Evolutionary conservation across 2,888 invertebrate species (phyloP), one percentile per base, ranked within the genome.

Genomic region (Teleiodes luculella): DNA sequence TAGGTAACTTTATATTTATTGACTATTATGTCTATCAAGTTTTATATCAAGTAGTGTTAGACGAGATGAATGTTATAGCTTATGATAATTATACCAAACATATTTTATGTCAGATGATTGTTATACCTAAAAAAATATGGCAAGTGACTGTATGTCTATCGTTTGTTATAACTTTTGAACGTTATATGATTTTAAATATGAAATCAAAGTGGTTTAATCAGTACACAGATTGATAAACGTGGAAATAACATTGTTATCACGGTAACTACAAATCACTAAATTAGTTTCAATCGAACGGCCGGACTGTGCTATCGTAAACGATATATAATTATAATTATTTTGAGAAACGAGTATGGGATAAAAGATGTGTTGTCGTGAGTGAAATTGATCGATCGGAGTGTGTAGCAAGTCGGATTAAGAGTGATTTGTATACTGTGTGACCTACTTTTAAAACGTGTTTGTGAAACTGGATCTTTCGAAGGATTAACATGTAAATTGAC

Each of bases 191-290:
- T 60, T 56, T 13, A 43, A 43, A 24, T 57, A 57, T 48, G n/a
- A 28, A 43, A 20, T 24, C 28, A 13, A 43, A 28, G 43, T n/a
- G 28, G 20, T 4, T 20, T 61, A 61, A 64, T 64, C 62, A 58
- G 55, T 52, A 35, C 58, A 54, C 54, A 59, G 60, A 62, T 61
- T 63, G 64, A 63, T 64, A 65, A 57, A 55, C 36, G n/a, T 54
- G 35, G 41, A 36, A 53, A 58, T 39, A 54, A 53, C 50, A 53
- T 48, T 36, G 52, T 56, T 58, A 60, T 57, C 56, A 41, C 48
- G 53, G 36, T 31, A 47, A 53, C 49, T 53, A 56, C 13, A 56
- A 24, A 50, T 53, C 54, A 47, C 28, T 30, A 47, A 51, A 51
- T 54, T 57, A 57, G 56, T 57, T 47, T 30, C 28, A 31, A 28